These are phyloP conservation scores for Lycia hirtaria DNA, from an alignment of 2,888 invertebrate genomes.

Conservation along the genomic window DNA sequence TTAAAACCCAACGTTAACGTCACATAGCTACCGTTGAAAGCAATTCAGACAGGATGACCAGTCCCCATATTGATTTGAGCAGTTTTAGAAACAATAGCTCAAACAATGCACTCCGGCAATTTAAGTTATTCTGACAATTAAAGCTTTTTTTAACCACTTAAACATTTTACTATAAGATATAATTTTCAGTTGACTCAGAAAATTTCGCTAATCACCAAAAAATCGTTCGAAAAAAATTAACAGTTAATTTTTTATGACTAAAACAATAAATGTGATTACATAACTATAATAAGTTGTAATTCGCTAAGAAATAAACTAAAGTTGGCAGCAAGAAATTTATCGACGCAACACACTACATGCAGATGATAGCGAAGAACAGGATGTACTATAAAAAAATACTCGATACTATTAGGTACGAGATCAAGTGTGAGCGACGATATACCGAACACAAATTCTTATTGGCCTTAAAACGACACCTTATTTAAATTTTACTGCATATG, in stretches of 20 bases:
- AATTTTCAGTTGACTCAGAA: constrained; percentile 2
- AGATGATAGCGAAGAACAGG: constrained; percentile 36
- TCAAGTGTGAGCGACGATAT: constrained; percentile 59
- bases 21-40: background rate
- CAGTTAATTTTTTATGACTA: constrained; percentile 40
- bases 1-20: background rate
- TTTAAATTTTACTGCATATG: constrained; percentile 54
- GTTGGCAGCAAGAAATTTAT: constrained; percentile 62
- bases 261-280: constrained; percentile 62
- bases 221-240: constrained; percentile 6
- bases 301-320: constrained; percentile 42
- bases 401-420: constrained; percentile 52
- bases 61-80: constrained; percentile 6
- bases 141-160: constrained; percentile 12
- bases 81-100: constrained; percentile 7
- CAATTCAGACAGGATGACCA: constrained; percentile 1
- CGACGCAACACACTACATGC: constrained; percentile 53
- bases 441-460: constrained; percentile 53
- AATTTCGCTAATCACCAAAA: constrained; percentile 7
- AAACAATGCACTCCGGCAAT: constrained; percentile 2
- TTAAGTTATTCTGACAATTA: constrained; percentile 6
- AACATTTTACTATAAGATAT: background rate
- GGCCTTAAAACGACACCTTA: constrained; percentile 54
- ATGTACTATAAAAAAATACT: constrained; percentile 44
- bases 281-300: constrained; percentile 54